Conservation (phyloP, 2,888 invertebrate species). For the Tholera decimalis region DNA sequence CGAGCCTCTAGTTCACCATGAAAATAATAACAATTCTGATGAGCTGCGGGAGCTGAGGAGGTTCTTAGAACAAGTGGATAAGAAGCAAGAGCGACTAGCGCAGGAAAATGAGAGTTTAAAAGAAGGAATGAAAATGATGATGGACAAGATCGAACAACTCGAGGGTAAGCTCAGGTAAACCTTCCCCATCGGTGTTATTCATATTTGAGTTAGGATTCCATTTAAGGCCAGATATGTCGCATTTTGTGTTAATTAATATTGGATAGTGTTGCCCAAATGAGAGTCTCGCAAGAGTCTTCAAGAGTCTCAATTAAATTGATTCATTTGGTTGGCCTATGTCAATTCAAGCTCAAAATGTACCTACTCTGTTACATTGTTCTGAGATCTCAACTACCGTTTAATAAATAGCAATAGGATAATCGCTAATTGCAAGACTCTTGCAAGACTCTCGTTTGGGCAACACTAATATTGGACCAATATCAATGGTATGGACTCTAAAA, state of each 20-base stretch:
- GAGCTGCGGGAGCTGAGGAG: slow-evolving; percentile 76
- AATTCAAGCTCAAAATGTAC: no score
- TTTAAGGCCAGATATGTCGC: background rate
- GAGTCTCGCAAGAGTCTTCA: no score
- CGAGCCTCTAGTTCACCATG: slow-evolving; percentile 72
- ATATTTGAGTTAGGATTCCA: background rate
- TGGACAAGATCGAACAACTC: slow-evolving; percentile 79
- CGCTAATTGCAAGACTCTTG: no score
- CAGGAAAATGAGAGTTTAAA: slow-evolving; percentile 80
- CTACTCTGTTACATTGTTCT: no score
- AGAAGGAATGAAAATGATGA: slow-evolving; percentile 80
- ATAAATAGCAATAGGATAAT: no score
- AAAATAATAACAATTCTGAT: slow-evolving; percentile 59
- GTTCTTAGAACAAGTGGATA: slow-evolving; percentile 77
- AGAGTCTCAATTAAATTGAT: no score
- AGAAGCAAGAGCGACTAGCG: slow-evolving; percentile 75
- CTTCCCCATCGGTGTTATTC: slow-evolving; percentile 32
- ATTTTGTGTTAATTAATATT: background rate
- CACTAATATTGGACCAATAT: no score
- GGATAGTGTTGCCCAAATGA: no score
- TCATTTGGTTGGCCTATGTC: no score
- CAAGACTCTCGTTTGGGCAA: no score
- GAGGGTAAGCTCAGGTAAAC: slow-evolving; percentile 85
- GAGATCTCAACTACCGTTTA: no score
- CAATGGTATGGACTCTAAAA: no score